phyloP scores from a whole-genome alignment of 2,113 vertebrate species.

The Antigone vipio region DNA sequence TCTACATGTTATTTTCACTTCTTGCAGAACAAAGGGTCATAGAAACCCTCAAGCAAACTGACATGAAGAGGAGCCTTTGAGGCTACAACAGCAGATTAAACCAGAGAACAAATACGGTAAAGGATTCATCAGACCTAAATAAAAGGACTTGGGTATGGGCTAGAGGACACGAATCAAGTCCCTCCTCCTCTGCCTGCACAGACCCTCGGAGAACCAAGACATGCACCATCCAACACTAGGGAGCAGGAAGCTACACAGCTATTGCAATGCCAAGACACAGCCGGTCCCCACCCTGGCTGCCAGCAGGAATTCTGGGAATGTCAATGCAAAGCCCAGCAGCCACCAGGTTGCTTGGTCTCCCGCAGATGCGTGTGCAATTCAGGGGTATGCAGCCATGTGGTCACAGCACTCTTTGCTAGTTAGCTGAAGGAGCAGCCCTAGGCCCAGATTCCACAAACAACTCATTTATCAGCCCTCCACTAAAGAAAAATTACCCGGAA shows the following conservation, averaged over 20 bases:
- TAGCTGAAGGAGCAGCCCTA: background rate
- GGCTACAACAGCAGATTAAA: background rate
- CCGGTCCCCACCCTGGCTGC: no score
- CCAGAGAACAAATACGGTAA: background rate
- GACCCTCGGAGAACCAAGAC: background rate
- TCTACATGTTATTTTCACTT: background rate
- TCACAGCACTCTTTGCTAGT: background rate
- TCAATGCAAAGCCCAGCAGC: background rate
- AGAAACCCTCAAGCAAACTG: background rate
- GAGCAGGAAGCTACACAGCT: background rate
- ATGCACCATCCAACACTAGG: accelerated
- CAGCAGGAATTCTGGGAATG: background rate
- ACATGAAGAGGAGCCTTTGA: background rate
- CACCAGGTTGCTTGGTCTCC: background rate
- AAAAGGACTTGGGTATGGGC: background rate
- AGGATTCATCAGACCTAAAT: background rate
- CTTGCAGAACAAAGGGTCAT: background rate
- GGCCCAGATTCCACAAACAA: background rate
- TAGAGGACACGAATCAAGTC: background rate
- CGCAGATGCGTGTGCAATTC: accelerated
- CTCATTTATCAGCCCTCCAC: background rate
- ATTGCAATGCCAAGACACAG: no score
- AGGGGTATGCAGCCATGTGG: background rate
- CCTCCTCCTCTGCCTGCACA: background rate
- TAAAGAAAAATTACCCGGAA: background rate